Conservation (phyloP, 2,113 vertebrate genomes). For the human (Homo sapiens) region DNA sequence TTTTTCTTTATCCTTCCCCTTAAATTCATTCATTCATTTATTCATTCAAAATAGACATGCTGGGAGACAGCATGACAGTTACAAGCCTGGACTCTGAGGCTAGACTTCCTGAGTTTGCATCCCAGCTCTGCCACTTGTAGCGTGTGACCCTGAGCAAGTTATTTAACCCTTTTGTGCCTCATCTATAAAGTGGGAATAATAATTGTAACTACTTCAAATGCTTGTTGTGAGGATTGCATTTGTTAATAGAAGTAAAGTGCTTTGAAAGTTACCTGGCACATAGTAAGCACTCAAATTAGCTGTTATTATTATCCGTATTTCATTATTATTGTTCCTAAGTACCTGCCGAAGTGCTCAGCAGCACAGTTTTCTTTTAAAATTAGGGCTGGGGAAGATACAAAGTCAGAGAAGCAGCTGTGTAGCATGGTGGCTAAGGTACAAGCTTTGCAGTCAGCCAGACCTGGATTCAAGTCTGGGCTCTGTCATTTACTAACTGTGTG, state of each 20-base stretch:
- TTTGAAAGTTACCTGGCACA: background rate
- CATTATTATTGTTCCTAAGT: background rate
- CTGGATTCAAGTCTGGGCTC: background rate
- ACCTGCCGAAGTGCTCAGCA: background rate
- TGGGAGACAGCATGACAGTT: background rate
- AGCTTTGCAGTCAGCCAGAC: background rate
- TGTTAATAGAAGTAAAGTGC: background rate
- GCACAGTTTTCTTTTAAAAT: background rate
- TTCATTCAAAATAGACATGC: too few species aligned
- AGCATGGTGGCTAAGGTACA: background rate
- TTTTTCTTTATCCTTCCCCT: background rate
- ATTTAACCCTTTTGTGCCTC: background rate
- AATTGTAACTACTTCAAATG: background rate
- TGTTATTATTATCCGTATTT: background rate
- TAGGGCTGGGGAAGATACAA: background rate
- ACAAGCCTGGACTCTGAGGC: background rate
- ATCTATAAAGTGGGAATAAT: background rate
- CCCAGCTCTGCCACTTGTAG: background rate
- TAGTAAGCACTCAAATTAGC: background rate
- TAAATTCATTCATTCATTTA: background rate
- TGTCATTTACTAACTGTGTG: background rate
- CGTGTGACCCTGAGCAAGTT: background rate
- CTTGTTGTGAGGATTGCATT: background rate
- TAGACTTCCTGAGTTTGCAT: background rate
- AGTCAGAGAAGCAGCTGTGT: background rate